Conservation (phyloP, 2,113 vertebrate genomes). For the Syrrhaptes paradoxus region DNA sequence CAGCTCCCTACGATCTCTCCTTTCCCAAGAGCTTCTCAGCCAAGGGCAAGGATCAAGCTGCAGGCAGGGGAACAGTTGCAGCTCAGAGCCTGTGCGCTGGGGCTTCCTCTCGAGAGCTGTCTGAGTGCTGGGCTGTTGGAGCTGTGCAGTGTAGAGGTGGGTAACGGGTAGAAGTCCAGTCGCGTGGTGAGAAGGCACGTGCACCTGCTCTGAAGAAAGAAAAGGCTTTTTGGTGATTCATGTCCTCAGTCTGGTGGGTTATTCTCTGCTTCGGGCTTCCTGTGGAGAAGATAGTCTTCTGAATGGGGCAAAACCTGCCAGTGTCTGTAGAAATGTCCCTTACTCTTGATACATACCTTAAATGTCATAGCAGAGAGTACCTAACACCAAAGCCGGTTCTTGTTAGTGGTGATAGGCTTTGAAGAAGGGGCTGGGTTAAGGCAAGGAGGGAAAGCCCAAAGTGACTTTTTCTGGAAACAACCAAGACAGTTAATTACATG, state of each 20-base stretch:
- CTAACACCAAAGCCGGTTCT: not conserved
- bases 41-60: not conserved
- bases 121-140: not conserved
- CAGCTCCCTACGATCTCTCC: not conserved
- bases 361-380: not conserved
- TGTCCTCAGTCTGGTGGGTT: not conserved
- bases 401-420: not conserved
- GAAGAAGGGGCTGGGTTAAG: not conserved
- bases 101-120: not conserved
- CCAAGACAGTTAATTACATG: not conserved
- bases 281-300: not conserved
- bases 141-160: not conserved
- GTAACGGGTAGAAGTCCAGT: not conserved
- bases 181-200: fast-evolving
- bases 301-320: not conserved
- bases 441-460: not conserved
- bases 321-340: not conserved
- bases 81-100: not conserved
- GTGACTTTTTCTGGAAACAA: not conserved
- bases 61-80: not conserved
- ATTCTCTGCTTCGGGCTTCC: not conserved
- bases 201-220: not conserved
- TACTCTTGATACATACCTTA: not conserved
- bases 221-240: not conserved
- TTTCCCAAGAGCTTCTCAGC: not conserved